Evolutionary conservation across 2,113 vertebrate genomes (phyloP).

Genomic region (Salvelinus fontinalis): DNA sequence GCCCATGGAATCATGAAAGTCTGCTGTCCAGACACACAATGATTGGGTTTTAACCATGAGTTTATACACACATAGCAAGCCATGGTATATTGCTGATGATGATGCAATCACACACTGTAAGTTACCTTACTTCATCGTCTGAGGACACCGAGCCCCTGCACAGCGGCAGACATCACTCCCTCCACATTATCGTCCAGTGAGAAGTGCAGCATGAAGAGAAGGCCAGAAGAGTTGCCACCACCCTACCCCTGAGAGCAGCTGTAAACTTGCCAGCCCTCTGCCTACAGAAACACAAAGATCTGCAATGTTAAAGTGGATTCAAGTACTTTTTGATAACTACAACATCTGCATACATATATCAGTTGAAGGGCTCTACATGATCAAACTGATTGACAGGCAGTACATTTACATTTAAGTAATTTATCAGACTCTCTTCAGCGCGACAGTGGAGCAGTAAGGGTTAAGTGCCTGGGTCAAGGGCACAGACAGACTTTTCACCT

Average conservation of each 20-base stretch:
- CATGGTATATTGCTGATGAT: no score
- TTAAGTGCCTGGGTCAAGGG: no score
- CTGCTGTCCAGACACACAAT: slow-evolving; percentile 78
- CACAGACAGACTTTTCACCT: no score
- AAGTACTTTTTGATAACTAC: no score
- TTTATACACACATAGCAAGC: no score
- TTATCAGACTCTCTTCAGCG: no score
- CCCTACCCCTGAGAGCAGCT: slow-evolving; percentile 77
- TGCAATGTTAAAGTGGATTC: no score
- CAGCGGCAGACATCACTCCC: slow-evolving; percentile 83
- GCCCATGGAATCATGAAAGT: slow-evolving; percentile 89
- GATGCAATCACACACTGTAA: slow-evolving; percentile 6
- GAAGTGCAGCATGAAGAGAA: slow-evolving; percentile 92
- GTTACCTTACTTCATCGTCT: slow-evolving; percentile 84
- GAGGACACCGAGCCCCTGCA: slow-evolving; percentile 81
- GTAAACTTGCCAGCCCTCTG: slow-evolving; percentile 79
- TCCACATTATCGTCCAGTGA: slow-evolving; percentile 88
- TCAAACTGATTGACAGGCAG: background rate
- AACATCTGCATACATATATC: background rate
- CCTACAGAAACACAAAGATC: slow-evolving; percentile 62
- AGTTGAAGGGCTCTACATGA: background rate
- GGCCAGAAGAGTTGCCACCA: slow-evolving; percentile 85
- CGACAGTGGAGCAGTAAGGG: no score
- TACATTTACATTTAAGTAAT: slow-evolving; percentile 42
- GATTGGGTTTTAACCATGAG: background rate